A percentile compares a stretch with the other conserved stretches of the same genome.
phyloP scores from a whole-genome alignment of 2,113 vertebrate genomes.

The Bos indicus region DNA sequence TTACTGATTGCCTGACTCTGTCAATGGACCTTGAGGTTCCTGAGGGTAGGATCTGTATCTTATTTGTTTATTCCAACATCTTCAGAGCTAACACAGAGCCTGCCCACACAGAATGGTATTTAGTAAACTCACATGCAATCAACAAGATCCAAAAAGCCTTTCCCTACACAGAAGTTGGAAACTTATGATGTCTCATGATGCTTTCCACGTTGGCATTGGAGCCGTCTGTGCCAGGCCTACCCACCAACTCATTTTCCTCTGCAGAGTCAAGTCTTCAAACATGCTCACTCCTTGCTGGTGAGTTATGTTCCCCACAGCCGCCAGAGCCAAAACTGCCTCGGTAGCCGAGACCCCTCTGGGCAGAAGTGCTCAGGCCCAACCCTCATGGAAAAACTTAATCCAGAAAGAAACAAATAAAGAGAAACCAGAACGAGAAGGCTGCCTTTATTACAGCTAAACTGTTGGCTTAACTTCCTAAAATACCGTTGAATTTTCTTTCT shows the following conservation, averaged over 20 bases:
- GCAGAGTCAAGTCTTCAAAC: background rate
- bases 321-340: background rate
- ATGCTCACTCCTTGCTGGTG: background rate
- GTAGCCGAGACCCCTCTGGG: background rate
- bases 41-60: background rate
- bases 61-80: background rate
- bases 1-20: background rate
- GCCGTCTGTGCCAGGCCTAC: background rate
- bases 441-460: conserved; percentile 78
- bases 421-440: conserved; percentile 61
- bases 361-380: background rate
- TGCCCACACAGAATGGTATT: background rate
- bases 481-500: conserved; percentile 82
- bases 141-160: background rate
- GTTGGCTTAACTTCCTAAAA: conserved; percentile 86
- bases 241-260: background rate
- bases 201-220: background rate
- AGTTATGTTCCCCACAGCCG: accelerated
- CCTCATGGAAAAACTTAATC: conserved; percentile 29
- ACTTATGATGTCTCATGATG: accelerated
- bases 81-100: background rate
- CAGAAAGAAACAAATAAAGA: conserved; percentile 42
- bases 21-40: background rate
- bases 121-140: background rate
- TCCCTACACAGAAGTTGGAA: background rate